Conservation (phyloP, 2,797 vertebrate genomes). For the Hoplostethus mediterraneus region DNA sequence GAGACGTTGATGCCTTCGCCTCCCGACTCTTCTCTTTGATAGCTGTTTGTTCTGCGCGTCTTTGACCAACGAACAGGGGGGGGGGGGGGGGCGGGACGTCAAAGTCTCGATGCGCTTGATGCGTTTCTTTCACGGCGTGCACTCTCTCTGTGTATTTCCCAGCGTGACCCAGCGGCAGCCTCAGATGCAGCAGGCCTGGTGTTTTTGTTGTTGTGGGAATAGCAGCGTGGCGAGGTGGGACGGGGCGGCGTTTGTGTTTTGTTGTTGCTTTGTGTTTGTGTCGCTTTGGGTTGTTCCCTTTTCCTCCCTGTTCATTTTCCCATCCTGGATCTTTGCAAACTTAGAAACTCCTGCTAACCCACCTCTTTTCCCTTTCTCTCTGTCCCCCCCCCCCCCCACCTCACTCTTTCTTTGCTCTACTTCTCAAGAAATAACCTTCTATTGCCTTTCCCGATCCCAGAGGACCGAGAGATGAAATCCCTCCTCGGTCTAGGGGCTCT, state of each 20-base stretch:
- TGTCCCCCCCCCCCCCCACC: slow-evolving; percentile 21
- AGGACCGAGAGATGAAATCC: slow-evolving; percentile 80
- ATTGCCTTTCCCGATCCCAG: slow-evolving; percentile 74
- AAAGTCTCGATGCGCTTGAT: slow-evolving; percentile 38
- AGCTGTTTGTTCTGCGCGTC: slow-evolving; percentile 51
- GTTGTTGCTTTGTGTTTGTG: slow-evolving; percentile 57
- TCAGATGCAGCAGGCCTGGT: slow-evolving; percentile 46
- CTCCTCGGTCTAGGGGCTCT: slow-evolving; percentile 70
- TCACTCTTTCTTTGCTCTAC: slow-evolving; percentile 61
- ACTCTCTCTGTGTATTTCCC: slow-evolving; percentile 37
- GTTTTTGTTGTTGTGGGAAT: slow-evolving; percentile 75
- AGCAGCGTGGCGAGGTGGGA: slow-evolving; percentile 57
- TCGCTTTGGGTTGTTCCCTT: slow-evolving; percentile 60
- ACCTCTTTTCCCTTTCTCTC: slow-evolving; percentile 32
- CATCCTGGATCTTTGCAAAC: slow-evolving; percentile 50
- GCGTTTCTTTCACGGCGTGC: slow-evolving; percentile 21
- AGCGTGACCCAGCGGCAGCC: slow-evolving; percentile 49
- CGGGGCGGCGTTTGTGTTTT: slow-evolving; percentile 60
- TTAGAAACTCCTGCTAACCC: slow-evolving; percentile 48
- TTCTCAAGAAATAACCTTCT: slow-evolving; percentile 79
- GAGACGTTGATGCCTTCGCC: slow-evolving; percentile 32
- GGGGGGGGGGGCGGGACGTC: slow-evolving; percentile 39
- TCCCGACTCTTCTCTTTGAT: slow-evolving; percentile 65
- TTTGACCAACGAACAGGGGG: slow-evolving; percentile 39
- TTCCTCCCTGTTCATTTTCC: slow-evolving; percentile 34